A percentile compares a stretch with the other conserved stretches of the same genome.
Evolutionary conservation across 2,797 vertebrate genomes (phyloP).

Genomic region (Streptopelia turtur): DNA sequence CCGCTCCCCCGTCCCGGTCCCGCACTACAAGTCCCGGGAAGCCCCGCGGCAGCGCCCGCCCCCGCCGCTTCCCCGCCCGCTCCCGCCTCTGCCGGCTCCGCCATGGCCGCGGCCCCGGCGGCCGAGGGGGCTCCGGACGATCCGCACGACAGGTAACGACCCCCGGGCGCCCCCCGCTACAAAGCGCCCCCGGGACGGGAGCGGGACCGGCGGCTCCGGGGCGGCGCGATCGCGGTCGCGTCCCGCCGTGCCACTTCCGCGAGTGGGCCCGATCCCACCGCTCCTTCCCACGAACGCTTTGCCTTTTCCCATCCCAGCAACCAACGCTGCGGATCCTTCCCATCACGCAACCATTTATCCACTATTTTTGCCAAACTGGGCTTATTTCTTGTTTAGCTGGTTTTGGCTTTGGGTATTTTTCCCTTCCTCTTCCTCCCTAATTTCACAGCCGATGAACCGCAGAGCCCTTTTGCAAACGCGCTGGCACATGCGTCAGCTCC

Average conservation of each 20-base stretch:
- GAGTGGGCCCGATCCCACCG: not conserved
- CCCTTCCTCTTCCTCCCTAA: not conserved
- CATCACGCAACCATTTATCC: not conserved
- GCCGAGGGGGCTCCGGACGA: constrained; percentile 5
- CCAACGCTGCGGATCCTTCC: not conserved
- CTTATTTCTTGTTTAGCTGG: no score
- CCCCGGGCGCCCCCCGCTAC: not conserved
- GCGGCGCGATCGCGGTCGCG: not conserved
- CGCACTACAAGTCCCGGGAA: constrained; percentile 54
- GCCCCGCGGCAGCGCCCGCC: not conserved
- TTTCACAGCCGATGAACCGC: not conserved
- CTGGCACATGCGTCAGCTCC: rapidly evolving
- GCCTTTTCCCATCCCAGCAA: not conserved
- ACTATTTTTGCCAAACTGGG: not conserved
- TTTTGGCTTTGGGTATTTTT: no score
- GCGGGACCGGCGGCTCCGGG: not conserved
- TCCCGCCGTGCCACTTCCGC: not conserved
- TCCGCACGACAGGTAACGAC: constrained; percentile 35
- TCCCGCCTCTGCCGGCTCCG: not conserved
- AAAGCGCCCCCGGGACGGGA: not conserved
- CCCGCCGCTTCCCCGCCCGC: not conserved
- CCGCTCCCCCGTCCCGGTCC: not conserved
- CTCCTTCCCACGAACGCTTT: not conserved
- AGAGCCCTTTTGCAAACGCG: not conserved
- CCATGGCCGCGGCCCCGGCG: constrained; percentile 52